phyloP scores from a whole-genome alignment of 2,888 invertebrate species.

The Scelioninae gen. 1 region DNA sequence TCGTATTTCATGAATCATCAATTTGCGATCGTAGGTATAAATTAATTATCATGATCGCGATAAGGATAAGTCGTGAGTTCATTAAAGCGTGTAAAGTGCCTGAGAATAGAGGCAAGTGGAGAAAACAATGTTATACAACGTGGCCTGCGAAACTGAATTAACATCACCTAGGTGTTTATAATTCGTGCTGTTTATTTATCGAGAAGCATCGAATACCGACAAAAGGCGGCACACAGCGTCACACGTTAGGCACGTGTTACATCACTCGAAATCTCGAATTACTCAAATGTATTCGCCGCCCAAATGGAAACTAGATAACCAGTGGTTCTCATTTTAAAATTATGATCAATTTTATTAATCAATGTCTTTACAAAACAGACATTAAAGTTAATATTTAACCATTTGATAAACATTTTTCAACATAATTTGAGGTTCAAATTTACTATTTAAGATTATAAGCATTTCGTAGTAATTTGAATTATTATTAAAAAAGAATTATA shows the following conservation, averaged over 20 bases:
- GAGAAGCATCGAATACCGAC: slow-evolving; percentile 63
- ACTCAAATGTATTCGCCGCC: slow-evolving; percentile 62
- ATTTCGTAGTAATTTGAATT: background rate
- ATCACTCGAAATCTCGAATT: slow-evolving; percentile 70
- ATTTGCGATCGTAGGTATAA: slow-evolving; percentile 24
- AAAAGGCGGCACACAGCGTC: slow-evolving; percentile 59
- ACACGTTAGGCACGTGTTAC: slow-evolving; percentile 66
- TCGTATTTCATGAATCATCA: slow-evolving; percentile 41
- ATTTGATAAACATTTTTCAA: too few relatives aligned
- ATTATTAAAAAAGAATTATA: background rate
- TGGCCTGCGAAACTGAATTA: slow-evolving; percentile 48
- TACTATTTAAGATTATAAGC: background rate
- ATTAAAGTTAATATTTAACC: too few relatives aligned
- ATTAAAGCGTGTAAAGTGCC: slow-evolving; percentile 44
- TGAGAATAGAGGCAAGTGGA: slow-evolving; percentile 25
- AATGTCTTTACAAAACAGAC: background rate
- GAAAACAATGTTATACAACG: slow-evolving; percentile 60
- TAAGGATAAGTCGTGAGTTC: slow-evolving; percentile 45
- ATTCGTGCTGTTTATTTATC: slow-evolving; percentile 66
- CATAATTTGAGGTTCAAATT: too few relatives aligned
- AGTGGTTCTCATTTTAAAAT: slow-evolving; percentile 45
- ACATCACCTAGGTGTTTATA: slow-evolving; percentile 60
- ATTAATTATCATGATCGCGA: slow-evolving; percentile 49
- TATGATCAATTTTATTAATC: background rate
- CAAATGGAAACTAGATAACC: slow-evolving; percentile 69